phyloP scores from a whole-genome alignment of 2,888 invertebrate species.

The Cotesia congregata region DNA sequence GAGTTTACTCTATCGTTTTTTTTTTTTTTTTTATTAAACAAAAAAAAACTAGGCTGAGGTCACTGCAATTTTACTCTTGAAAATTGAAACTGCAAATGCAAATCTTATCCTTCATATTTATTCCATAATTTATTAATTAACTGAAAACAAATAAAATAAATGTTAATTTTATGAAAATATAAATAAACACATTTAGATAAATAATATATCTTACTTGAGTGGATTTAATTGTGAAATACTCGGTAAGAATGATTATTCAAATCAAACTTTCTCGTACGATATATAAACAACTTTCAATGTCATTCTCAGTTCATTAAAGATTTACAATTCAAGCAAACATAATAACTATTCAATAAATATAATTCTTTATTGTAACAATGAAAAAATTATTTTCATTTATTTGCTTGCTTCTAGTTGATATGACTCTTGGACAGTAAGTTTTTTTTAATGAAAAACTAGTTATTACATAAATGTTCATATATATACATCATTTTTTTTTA shows the following conservation, averaged over 20 bases:
- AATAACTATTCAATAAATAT: not conserved
- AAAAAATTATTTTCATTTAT: not conserved
- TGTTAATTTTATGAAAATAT: no score
- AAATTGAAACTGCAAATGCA: not conserved
- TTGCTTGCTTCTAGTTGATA: not conserved
- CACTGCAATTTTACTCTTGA: not conserved
- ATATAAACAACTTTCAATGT: not conserved
- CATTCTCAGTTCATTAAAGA: constrained; percentile 10
- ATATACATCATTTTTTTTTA: not conserved
- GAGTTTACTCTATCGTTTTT: not conserved
- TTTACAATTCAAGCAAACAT: not conserved
- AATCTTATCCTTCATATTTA: no score
- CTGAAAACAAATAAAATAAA: no score
- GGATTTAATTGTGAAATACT: not conserved
- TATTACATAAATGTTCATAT: no score
- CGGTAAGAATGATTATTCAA: not conserved
- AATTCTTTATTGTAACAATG: not conserved
- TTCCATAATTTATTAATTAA: no score
- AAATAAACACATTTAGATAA: not conserved
- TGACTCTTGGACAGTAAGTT: not conserved
- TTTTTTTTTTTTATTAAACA: not conserved
- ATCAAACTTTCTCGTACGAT: not conserved
- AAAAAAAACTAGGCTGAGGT: not conserved
- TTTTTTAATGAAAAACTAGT: not conserved
- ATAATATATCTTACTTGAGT: not conserved